A percentile compares a stretch with the other conserved stretches of the same genome.
Conservation (phyloP, 1,140 invertebrate species). For the Hyphantria cunea region DNA sequence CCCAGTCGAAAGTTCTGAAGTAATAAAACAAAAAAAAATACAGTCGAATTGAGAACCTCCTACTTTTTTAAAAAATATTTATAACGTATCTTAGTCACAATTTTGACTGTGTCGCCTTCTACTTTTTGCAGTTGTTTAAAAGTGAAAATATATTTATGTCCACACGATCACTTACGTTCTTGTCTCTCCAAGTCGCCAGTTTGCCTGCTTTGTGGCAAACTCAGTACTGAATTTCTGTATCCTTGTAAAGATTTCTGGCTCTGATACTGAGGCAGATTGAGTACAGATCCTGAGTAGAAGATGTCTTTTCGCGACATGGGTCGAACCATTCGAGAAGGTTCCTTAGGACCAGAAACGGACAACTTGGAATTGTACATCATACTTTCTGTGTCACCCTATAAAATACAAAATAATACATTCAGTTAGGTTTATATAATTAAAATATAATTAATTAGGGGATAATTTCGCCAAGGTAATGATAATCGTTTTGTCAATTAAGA, state of each 20-base stretch:
- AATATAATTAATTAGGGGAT: too few species aligned
- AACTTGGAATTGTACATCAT: constrained; percentile 75
- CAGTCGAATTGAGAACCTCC: too few species aligned
- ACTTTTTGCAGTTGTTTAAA: too few species aligned
- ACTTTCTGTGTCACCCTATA: constrained; percentile 69
- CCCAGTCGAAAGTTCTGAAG: too few species aligned
- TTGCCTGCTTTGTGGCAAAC: constrained; percentile 86
- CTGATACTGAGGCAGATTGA: constrained; percentile 95
- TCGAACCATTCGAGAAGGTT: constrained; percentile 89
- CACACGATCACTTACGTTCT: constrained; percentile 82
- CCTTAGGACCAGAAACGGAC: constrained; percentile 73
- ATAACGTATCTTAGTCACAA: too few species aligned
- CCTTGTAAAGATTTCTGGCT: constrained; percentile 95
- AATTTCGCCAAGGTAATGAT: too few species aligned
- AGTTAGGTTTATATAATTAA: too few species aligned
- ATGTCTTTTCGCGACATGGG: constrained; percentile 98
- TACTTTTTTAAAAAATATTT: too few species aligned
- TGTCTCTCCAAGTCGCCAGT: constrained; percentile 86
- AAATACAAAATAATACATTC: neutral
- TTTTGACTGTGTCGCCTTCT: too few species aligned
- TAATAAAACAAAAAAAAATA: too few species aligned
- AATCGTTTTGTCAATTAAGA: too few species aligned
- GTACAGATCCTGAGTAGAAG: constrained; percentile 97
- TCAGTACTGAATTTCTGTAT: constrained; percentile 92
- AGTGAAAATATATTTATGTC: neutral